A percentile compares a stretch with the other conserved stretches of the same genome.
Conservation (phyloP, 2,113 vertebrate species). For the Dicerorhinus sumatrensis region DNA sequence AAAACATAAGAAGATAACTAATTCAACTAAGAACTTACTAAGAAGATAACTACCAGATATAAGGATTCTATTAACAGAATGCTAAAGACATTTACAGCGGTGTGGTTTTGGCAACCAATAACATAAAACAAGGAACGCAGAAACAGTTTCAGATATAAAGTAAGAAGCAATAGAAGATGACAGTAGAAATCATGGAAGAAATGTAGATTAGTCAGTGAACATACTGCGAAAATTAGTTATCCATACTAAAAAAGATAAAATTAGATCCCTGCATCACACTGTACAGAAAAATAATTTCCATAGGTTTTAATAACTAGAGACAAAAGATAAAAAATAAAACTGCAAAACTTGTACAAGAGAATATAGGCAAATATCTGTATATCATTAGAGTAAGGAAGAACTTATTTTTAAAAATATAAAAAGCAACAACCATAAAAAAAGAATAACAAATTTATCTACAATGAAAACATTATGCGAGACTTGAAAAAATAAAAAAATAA, state of each 20-base stretch:
- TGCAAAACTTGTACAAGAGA: neutral
- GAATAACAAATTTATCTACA: neutral
- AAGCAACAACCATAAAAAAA: neutral
- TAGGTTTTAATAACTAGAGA: neutral
- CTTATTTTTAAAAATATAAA: neutral
- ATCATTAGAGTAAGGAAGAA: neutral
- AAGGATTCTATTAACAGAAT: neutral
- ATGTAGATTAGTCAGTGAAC: neutral
- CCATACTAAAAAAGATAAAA: neutral
- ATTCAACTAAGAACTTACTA: neutral
- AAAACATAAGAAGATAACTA: neutral
- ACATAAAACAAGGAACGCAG: neutral
- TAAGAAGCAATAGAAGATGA: neutral
- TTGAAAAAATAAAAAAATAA: neutral
- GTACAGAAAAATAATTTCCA: neutral
- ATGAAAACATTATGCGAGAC: neutral
- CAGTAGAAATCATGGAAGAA: neutral
- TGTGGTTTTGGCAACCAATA: neutral
- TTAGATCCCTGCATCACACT: neutral
- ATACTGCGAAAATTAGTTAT: neutral
- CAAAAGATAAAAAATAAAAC: neutral
- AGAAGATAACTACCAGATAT: neutral
- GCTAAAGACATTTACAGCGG: neutral
- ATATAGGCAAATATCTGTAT: neutral
- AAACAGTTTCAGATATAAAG: neutral